phyloP scores from a whole-genome alignment of 2,888 invertebrate species.

The Agelastica alni region DNA sequence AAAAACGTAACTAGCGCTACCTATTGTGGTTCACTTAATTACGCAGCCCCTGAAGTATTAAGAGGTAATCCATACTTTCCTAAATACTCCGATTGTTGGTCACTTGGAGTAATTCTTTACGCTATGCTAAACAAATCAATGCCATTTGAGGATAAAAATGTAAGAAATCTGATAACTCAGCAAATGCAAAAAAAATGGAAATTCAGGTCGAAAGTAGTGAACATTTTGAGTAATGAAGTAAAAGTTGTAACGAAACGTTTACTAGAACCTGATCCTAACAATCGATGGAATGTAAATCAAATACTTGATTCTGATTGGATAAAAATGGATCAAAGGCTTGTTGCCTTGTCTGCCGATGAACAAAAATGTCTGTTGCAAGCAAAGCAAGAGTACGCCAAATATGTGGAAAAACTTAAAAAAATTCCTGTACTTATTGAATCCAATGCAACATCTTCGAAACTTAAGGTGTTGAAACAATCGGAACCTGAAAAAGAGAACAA shows the following conservation, averaged over 20 bases:
- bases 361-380: slow-evolving; percentile 61
- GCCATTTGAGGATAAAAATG: slow-evolving; percentile 80
- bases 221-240: slow-evolving; percentile 62
- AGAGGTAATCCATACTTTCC: slow-evolving; percentile 73
- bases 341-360: slow-evolving; percentile 63
- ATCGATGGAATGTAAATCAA: slow-evolving; percentile 62
- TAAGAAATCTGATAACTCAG: slow-evolving; percentile 69
- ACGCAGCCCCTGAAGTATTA: slow-evolving; percentile 85
- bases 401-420: slow-evolving; percentile 1
- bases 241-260: slow-evolving; percentile 67
- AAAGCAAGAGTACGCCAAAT: slow-evolving; percentile 47
- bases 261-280: slow-evolving; percentile 70
- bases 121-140: slow-evolving; percentile 82
- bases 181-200: slow-evolving; percentile 70
- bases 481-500: background rate
- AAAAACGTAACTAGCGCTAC: slow-evolving; percentile 68
- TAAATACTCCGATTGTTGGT: slow-evolving; percentile 78
- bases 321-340: slow-evolving; percentile 65
- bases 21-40: slow-evolving; percentile 86
- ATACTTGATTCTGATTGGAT: slow-evolving; percentile 67
- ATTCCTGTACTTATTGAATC: no score
- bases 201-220: slow-evolving; percentile 67
- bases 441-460: background rate
- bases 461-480: background rate
- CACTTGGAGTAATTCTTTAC: slow-evolving; percentile 76